phyloP scores from a whole-genome alignment of 1,140 invertebrate species.

The Sycophaga agraensis region DNA sequence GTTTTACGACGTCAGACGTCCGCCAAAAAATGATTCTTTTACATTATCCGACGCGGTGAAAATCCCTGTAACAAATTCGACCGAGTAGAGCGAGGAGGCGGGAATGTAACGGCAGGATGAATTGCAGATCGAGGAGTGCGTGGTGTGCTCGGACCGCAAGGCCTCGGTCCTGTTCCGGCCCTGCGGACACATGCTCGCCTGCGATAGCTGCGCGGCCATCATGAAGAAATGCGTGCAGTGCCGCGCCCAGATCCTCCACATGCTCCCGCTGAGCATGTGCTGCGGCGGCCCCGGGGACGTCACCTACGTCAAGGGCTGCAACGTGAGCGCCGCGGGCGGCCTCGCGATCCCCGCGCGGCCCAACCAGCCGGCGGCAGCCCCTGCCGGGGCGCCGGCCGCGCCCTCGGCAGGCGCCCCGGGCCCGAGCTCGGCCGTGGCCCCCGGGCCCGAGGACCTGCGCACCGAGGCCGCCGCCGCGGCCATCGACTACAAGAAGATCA shows the following conservation, averaged over 20 bases:
- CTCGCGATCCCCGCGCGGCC: too few species aligned
- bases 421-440: background rate
- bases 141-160: constrained; percentile 92
- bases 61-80: too few species aligned
- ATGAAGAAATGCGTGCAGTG: constrained; percentile 98
- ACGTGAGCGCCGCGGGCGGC: constrained; percentile 23
- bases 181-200: constrained; percentile 94
- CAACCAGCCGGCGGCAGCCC: background rate
- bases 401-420: background rate
- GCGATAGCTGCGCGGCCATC: constrained; percentile 85
- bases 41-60: too few species aligned
- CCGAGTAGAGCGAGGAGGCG: too few species aligned
- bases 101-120: too few species aligned
- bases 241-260: constrained; percentile 81
- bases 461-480: background rate
- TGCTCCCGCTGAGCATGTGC: constrained; percentile 71
- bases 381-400: background rate
- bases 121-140: constrained; percentile 93
- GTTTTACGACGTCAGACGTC: too few species aligned
- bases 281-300: constrained; percentile 60
- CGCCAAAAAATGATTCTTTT: too few species aligned
- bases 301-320: constrained; percentile 40
- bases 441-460: background rate
- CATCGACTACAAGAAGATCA: too few species aligned
- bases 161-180: constrained; percentile 89